Conservation (phyloP, 2,888 invertebrate species). For the Galerucella nymphaeae region DNA sequence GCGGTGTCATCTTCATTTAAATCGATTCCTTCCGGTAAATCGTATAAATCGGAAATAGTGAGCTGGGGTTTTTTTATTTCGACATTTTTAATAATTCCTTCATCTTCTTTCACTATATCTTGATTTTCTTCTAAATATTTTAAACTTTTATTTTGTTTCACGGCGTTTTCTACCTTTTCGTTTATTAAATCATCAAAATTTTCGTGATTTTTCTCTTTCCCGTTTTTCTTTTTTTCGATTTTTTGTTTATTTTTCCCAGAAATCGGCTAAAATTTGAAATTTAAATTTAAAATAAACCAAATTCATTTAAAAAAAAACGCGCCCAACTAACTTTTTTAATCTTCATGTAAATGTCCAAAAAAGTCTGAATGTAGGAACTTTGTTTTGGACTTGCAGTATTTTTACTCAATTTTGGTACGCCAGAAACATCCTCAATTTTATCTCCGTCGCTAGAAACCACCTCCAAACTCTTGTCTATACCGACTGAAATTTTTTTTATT, state of each 20-base stretch:
- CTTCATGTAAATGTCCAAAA: conserved; percentile 53
- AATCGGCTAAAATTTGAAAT: too few relatives aligned
- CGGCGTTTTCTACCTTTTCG: not conserved
- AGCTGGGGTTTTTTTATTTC: not conserved
- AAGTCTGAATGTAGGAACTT: conserved; percentile 50
- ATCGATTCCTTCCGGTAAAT: not conserved
- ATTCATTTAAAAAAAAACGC: not conserved
- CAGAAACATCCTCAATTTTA: conserved; percentile 12
- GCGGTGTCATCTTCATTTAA: not conserved
- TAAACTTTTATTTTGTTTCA: conserved; percentile 6
- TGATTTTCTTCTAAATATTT: not conserved
- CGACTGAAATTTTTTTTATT: conserved; percentile 64
- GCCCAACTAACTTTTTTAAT: conserved; percentile 30
- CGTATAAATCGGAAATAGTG: not conserved
- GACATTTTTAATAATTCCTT: not conserved
- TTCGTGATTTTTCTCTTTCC: not conserved
- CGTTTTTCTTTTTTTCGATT: not conserved
- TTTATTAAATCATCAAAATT: not conserved
- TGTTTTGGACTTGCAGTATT: not conserved
- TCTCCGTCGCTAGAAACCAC: conserved; percentile 31
- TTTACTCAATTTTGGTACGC: conserved; percentile 1
- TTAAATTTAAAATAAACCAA: too few relatives aligned
- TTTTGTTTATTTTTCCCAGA: conserved; percentile 1
- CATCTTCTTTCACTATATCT: not conserved
- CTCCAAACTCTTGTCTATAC: conserved; percentile 64